Base-by-base conservation (phyloP, 1,140 invertebrate species). In the Heliothis virescens region DNA sequence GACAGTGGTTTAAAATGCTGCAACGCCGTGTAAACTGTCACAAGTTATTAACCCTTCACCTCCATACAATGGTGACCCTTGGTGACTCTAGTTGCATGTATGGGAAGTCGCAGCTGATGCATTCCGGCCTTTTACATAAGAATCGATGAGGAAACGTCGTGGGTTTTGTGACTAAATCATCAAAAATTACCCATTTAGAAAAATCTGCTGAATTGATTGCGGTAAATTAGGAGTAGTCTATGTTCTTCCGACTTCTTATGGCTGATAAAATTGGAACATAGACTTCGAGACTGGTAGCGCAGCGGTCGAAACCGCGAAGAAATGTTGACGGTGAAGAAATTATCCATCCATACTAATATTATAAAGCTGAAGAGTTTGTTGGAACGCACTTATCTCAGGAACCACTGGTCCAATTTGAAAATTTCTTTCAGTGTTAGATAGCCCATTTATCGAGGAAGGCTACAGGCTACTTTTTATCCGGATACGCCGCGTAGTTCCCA, bases 51-150 rank as follows among this genome's bases (percentile, higher is more conserved):
- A 71, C 67, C 67, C 48, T 52, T 71, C 67, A 71, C 67, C 48
- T 71, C 12, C 18, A 71, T 21, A 71, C 47, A 71, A 71, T 71
- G 67, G 47, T 53, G 21, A 71, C 48, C 67, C 67, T 71, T 53
- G 63, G 34, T 67, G 63, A 71, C 67, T 71, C 21, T 21, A 26
- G 41, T 13, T 69, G 67, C 48, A 71, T 29, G 21, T 21, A 62
- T 52, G 48, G 67, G 67, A 71, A 52, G 34, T 71, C 18, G n/a
- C 67, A 71, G 67, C 21, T 71, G 67, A 71, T 71, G 67, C 67
- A 71, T 71, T 53, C 67, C 21, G 67, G 10, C 21, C 48, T 13
- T 29, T 71, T 52, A 71, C 12, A 29, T 50, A 13, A 50, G 11
- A 48, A 67, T 67, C 63, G 41, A 67, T 67, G 48, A 41, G 1